These are phyloP conservation scores for Maniola hyperantus DNA, from an alignment of 2,888 invertebrate genomes.

Conservation along the genomic window DNA sequence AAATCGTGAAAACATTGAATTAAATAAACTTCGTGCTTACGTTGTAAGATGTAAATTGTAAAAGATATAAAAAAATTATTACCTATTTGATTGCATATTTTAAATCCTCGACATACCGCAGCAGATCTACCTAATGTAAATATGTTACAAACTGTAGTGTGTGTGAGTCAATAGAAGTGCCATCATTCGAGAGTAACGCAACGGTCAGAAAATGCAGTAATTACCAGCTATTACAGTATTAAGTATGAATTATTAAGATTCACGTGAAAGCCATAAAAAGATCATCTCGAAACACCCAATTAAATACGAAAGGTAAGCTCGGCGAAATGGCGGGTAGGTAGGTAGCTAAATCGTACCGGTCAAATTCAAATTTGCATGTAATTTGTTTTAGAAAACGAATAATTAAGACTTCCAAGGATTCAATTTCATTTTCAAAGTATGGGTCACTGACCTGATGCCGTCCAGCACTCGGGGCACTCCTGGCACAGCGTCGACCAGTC, in stretches of 20 bases:
- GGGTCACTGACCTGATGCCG: conserved; percentile 81
- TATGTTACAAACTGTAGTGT: not conserved
- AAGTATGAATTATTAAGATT: conserved; percentile 21
- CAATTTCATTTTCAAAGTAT: conserved; percentile 1
- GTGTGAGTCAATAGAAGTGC: conserved; percentile 14
- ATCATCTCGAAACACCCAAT: conserved; percentile 33
- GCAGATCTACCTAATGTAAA: not conserved
- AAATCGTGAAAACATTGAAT: not conserved
- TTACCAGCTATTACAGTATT: conserved; percentile 19
- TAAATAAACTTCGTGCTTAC: not conserved
- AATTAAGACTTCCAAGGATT: not conserved
- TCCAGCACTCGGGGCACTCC: conserved; percentile 85
- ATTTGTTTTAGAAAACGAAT: conserved; percentile 32
- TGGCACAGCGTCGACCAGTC: conserved; percentile 86
- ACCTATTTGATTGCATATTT: not conserved
- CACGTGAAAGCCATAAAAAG: conserved; percentile 32
- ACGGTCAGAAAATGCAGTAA: conserved; percentile 21
- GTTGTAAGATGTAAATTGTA: not conserved
- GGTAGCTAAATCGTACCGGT: conserved; percentile 31
- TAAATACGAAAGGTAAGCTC: conserved; percentile 33
- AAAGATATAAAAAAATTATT: not conserved
- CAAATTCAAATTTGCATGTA: conserved; percentile 39
- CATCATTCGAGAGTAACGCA: conserved; percentile 17
- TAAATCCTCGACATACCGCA: not conserved
- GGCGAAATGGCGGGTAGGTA: conserved; percentile 37